Percentiles rank a stretch among this genome's conserved stretches.
Evolutionary conservation across 30 jellyfish, hydroid and myxozoan genomes (phyloP).

Genomic region (Cassiopea andromeda): DNA sequence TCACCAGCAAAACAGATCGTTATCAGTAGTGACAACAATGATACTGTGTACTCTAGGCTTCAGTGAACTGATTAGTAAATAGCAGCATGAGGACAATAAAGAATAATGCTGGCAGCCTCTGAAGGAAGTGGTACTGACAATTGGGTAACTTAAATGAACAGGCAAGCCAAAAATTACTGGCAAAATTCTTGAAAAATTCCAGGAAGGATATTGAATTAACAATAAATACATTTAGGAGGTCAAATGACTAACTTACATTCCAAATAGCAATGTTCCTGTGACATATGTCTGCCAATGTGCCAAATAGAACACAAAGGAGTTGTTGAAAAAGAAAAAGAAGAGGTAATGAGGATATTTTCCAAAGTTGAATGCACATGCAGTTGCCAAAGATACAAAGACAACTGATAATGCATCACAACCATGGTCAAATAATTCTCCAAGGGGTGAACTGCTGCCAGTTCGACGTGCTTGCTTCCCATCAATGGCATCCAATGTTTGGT

Average conservation of each 20-base stretch:
- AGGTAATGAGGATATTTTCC: conserved; percentile 79
- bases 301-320: conserved; percentile 66
- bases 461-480: conserved; percentile 99
- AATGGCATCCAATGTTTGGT: conserved; percentile 96
- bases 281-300: conserved; percentile 96
- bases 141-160: too few relatives aligned
- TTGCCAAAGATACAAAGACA: conserved; percentile 63
- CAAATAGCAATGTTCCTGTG: conserved; percentile 75
- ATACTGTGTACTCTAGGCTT: too few relatives aligned
- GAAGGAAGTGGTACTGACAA: too few relatives aligned
- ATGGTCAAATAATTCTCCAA: conserved; percentile 98
- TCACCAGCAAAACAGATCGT: too few relatives aligned
- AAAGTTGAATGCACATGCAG: conserved; percentile 71
- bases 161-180: too few relatives aligned
- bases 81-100: too few relatives aligned
- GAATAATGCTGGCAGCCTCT: too few relatives aligned
- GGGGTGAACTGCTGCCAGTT: conserved; percentile 87
- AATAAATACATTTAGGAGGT: not conserved
- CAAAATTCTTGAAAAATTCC: too few relatives aligned
- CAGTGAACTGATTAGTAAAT: too few relatives aligned
- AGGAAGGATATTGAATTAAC: not conserved
- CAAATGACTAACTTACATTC: conserved; percentile 56
- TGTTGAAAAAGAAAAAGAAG: conserved; percentile 72
- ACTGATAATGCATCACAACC: conserved; percentile 97
- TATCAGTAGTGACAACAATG: too few relatives aligned